phyloP scores from a whole-genome alignment of 2,888 invertebrate genomes.

The Ctena decussata region DNA sequence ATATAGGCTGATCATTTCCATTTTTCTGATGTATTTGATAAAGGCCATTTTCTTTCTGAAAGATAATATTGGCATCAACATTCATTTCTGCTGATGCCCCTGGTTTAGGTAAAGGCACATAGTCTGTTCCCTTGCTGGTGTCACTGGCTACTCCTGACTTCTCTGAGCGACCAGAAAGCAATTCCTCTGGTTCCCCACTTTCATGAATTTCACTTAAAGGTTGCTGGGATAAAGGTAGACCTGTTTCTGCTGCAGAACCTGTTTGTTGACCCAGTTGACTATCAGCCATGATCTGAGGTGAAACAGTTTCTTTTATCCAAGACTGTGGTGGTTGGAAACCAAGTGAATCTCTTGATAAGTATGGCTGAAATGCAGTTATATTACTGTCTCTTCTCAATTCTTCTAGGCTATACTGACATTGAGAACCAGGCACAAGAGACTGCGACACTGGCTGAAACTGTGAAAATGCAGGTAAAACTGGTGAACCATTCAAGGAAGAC shows the following conservation, averaged over 20 bases:
- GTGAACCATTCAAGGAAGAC: background rate
- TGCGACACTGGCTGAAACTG: background rate
- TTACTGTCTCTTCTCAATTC: conserved; percentile 58
- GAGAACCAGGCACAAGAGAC: background rate
- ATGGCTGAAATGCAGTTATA: conserved; percentile 69
- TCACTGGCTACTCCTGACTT: conserved; percentile 31
- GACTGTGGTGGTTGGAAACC: conserved; percentile 58
- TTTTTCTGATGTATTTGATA: conserved; percentile 53
- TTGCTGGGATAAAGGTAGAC: background rate
- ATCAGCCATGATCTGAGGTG: background rate
- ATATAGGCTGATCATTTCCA: background rate
- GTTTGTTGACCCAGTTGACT: background rate
- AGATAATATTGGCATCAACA: conserved; percentile 28
- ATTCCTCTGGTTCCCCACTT: conserved; percentile 1
- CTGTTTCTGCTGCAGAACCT: background rate
- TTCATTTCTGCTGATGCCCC: conserved; percentile 1
- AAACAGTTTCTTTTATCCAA: conserved; percentile 19
- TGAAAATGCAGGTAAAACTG: background rate
- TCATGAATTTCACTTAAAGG: background rate
- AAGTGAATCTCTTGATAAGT: conserved; percentile 63
- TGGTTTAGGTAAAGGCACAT: conserved; percentile 50
- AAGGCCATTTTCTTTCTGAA: conserved; percentile 67
- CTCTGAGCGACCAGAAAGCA: conserved; percentile 44
- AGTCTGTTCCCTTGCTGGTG: conserved; percentile 63
- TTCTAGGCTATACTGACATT: background rate